A percentile compares a stretch with the other conserved stretches of the same genome.
Evolutionary conservation across 2,797 vertebrate species (phyloP).

Genomic region (Crenuchus spilurus): DNA sequence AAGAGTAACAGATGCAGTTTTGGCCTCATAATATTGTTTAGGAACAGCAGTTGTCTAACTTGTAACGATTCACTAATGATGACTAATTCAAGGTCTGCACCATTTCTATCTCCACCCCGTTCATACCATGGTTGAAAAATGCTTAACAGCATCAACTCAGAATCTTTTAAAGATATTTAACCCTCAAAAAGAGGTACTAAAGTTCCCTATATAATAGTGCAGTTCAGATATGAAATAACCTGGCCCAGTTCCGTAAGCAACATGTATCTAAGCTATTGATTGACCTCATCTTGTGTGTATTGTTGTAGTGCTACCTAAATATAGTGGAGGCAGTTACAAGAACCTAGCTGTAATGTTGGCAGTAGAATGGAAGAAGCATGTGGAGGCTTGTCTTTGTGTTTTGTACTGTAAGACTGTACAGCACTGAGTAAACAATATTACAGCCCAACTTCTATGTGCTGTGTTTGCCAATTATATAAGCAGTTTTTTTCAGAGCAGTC

Average conservation of each 20-base stretch:
- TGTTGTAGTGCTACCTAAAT: slow-evolving; percentile 18
- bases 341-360: slow-evolving; percentile 20
- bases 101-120: no score
- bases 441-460: slow-evolving; percentile 1
- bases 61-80: no score
- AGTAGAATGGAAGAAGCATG: background rate
- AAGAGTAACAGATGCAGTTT: no score
- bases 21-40: no score
- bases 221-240: background rate
- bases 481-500: background rate
- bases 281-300: slow-evolving; percentile 15
- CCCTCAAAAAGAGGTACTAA: background rate
- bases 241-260: slow-evolving; percentile 11
- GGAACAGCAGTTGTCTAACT: no score
- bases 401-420: background rate
- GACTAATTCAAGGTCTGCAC: no score
- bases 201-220: background rate
- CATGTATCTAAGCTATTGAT: slow-evolving; percentile 16
- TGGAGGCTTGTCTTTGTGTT: slow-evolving; percentile 19
- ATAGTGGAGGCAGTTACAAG: slow-evolving; percentile 10
- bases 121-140: no score
- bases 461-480: background rate
- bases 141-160: no score
- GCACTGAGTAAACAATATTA: slow-evolving; percentile 6
- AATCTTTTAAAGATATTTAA: no score